Evolutionary conservation across 1,140 invertebrate species (phyloP), one percentile per base, ranked within the genome.

Genomic region (Pogonomyrmex barbatus): DNA sequence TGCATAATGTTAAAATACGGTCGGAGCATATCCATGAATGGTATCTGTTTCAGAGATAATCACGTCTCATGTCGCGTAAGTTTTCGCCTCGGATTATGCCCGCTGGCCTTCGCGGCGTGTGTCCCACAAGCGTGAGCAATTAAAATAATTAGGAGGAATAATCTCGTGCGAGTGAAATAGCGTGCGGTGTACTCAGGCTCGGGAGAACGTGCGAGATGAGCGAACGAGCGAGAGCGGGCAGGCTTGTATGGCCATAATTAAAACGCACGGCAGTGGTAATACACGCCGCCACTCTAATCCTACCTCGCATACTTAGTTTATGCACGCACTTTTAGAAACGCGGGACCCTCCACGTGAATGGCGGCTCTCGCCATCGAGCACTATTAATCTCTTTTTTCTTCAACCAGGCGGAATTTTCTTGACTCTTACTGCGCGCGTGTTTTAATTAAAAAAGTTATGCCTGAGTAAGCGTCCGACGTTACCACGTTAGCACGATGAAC

Each of bases 111-210:
- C 36, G 60, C 58, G 45, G 1, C 10, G 9, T 52, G 82, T 52
- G 82, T 85, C 47, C 50, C 50, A 54, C 63, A 78, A 78, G 47
- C 73, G 75, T 54, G 83, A 81, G 86, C 81, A 92, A 92, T 92
- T 92, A 92, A 92, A 92, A 92, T 92, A 92, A 92, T 92, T 92
- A 91, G 91, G 87, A 92, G 68, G 77, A 90, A 92, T 91, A 92
- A 92, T 92, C 90, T 89, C 82, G 65, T 42, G 65, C 65, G 75
- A 50, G 24, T 54, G 60, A 91, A 92, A 92, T 91, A 81, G 87
- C 91, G 58, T 83, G 68, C 50, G 56, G n/a, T 62, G 60, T 54
- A 85, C 89, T 88, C 77, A 58, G 81, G 70, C 63, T 79, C 39
- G 68, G 24, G 24, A 65, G 47, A 42, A 39, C 73, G 42, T 17